Percentiles rank a stretch among this genome's conserved stretches.
Evolutionary conservation across 2,113 vertebrate species (phyloP).

Genomic region (Suricata suricatta): DNA sequence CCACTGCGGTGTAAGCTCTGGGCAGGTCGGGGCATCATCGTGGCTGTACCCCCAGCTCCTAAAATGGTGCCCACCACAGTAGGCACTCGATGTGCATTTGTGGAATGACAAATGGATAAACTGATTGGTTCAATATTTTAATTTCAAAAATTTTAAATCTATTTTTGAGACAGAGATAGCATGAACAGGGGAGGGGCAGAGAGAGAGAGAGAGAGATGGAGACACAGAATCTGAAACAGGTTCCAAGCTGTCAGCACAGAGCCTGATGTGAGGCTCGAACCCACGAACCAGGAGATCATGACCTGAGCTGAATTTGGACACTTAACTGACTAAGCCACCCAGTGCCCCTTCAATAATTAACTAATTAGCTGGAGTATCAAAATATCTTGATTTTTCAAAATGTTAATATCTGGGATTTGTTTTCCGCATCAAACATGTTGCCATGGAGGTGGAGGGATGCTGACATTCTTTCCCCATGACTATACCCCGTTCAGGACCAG

Average conservation of each 20-base stretch:
- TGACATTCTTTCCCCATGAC: background rate
- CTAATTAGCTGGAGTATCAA: background rate
- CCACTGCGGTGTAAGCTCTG: background rate
- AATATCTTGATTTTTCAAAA: background rate
- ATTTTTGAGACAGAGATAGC: too few relatives aligned
- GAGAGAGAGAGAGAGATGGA: too few relatives aligned
- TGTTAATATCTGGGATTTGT: background rate
- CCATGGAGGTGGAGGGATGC: background rate
- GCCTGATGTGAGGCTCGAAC: too few relatives aligned
- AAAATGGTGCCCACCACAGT: background rate
- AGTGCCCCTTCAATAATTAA: background rate
- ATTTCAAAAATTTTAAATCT: too few relatives aligned
- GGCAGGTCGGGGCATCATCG: fast-evolving
- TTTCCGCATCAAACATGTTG: background rate
- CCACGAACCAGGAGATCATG: too few relatives aligned
- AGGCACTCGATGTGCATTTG: background rate
- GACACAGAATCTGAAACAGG: too few relatives aligned
- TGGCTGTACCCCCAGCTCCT: background rate
- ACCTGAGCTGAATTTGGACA: too few relatives aligned
- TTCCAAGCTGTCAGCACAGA: too few relatives aligned
- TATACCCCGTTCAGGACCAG: background rate
- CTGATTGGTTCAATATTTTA: background rate
- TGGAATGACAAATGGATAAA: background rate
- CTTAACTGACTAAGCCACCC: too few relatives aligned
- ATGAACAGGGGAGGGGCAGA: too few relatives aligned